Conservation (phyloP, 37 sponge, comb jelly and placozoan species). For the Amphimedon queenslandica region DNA sequence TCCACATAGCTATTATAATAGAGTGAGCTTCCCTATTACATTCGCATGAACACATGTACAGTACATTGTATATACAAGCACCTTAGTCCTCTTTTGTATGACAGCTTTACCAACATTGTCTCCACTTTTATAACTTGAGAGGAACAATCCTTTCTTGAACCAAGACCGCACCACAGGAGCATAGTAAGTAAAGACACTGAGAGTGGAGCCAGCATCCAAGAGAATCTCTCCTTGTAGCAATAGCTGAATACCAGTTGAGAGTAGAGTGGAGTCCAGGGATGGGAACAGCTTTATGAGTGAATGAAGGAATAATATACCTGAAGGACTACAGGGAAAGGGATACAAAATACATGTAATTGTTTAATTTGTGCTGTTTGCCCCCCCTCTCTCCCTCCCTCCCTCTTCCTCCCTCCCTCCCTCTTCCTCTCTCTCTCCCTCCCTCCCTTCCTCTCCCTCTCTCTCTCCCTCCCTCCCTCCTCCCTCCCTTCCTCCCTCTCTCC, state of each 20-base stretch:
- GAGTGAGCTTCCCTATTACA: too few species aligned
- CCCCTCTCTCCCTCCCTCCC: too few species aligned
- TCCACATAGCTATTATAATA: too few species aligned
- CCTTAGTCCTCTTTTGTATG: background rate
- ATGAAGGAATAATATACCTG: background rate
- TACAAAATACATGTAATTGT: too few species aligned
- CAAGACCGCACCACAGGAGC: background rate
- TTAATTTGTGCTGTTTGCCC: too few species aligned
- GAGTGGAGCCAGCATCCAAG: background rate
- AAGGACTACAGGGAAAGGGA: background rate
- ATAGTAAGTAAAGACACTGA: slow-evolving; percentile 4
- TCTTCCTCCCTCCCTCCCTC: too few species aligned
- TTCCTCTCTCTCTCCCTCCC: too few species aligned
- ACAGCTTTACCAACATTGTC: background rate
- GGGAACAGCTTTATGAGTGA: background rate
- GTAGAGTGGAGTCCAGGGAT: background rate
- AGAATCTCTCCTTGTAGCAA: background rate
- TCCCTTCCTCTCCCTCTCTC: too few species aligned
- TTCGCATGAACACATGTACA: too few species aligned
- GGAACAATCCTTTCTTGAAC: background rate
- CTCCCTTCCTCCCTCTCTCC: too few species aligned
- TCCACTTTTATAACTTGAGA: background rate
- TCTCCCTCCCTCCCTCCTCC: too few species aligned
- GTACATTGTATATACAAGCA: background rate
- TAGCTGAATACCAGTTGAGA: background rate